phyloP scores from a whole-genome alignment of 2,797 vertebrate genomes.

The Margarornis squamiger region DNA sequence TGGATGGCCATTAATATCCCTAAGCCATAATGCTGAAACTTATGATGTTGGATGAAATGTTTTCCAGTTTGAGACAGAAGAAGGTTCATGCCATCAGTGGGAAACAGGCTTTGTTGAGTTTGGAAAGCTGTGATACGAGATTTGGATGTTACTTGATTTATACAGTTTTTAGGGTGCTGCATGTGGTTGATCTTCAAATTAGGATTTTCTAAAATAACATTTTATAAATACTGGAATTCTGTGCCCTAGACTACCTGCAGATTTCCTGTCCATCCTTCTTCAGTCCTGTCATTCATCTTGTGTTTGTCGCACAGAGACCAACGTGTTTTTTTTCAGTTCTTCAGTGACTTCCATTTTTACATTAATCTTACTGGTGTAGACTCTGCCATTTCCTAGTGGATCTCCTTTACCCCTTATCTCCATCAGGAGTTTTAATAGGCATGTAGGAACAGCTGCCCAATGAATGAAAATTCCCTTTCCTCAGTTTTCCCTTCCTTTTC shows the following conservation, averaged over 20 bases:
- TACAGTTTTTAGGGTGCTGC: not conserved
- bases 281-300: not conserved
- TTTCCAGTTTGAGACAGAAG: not conserved
- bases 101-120: not conserved
- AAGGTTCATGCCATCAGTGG: not conserved
- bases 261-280: not conserved
- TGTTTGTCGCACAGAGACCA: not conserved
- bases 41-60: not conserved
- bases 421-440: not conserved
- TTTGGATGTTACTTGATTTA: not conserved
- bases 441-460: not conserved
- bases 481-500: not conserved
- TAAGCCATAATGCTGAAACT: not conserved
- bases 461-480: not conserved
- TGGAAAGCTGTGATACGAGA: not conserved
- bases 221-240: not conserved
- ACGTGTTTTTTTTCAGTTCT: not conserved
- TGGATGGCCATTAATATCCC: not conserved
- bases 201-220: not conserved
- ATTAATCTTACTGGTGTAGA: not conserved
- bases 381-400: not conserved
- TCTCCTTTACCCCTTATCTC: not conserved
- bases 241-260: not conserved
- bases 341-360: not conserved
- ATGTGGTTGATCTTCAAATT: not conserved